Conservation (phyloP, 2,797 vertebrate genomes). For the Melopsittacus undulatus region DNA sequence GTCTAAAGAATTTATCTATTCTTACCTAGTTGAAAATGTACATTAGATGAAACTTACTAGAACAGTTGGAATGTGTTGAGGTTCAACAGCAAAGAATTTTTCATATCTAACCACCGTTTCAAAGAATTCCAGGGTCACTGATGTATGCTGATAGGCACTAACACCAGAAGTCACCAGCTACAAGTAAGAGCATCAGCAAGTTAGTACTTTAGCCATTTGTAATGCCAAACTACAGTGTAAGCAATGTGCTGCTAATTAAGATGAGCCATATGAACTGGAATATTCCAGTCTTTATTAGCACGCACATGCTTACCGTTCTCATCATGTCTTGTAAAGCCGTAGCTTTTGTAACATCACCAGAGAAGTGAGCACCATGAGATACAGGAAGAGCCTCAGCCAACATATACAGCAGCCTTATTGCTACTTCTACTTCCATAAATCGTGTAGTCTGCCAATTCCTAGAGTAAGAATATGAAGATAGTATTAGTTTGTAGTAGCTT, state of each 20-base stretch:
- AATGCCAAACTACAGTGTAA: not conserved
- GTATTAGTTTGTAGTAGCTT: not conserved
- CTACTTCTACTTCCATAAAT: slow-evolving; percentile 98
- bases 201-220: not conserved
- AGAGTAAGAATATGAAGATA: not conserved
- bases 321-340: slow-evolving; percentile 97
- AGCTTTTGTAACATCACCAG: slow-evolving; percentile 90
- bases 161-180: slow-evolving; percentile 93
- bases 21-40: not conserved
- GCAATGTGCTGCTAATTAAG: not conserved
- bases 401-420: slow-evolving; percentile 94
- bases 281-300: not conserved
- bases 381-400: slow-evolving; percentile 95
- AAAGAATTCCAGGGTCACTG: slow-evolving; percentile 95
- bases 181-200: slow-evolving; percentile 17
- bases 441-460: slow-evolving; percentile 90
- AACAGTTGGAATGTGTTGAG: slow-evolving; percentile 93
- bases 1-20: not conserved
- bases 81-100: slow-evolving; percentile 96
- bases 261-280: not conserved
- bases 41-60: slow-evolving; percentile 82
- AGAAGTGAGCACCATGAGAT: slow-evolving; percentile 95
- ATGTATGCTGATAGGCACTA: slow-evolving; percentile 92
- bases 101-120: slow-evolving; percentile 96
- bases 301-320: slow-evolving; percentile 85